phyloP scores from a whole-genome alignment of 2,797 vertebrate genomes.

The Anisognathus igniventris region DNA sequence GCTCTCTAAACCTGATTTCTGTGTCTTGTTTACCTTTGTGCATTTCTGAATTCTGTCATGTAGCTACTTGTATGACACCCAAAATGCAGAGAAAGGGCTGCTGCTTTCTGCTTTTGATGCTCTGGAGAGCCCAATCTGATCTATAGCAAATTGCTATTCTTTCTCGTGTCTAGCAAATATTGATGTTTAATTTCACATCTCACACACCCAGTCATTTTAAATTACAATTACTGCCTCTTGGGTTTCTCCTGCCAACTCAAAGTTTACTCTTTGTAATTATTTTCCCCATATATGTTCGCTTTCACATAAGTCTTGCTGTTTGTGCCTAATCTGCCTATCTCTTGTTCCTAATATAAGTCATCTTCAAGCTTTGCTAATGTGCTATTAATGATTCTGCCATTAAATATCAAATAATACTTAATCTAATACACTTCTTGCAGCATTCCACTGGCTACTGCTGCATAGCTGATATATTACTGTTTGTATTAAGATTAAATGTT shows the following conservation, averaged over 20 bases:
- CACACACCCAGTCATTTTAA: background rate
- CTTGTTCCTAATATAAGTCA: background rate
- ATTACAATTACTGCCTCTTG: slow-evolving; percentile 34
- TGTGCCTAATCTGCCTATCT: background rate
- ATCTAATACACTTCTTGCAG: background rate
- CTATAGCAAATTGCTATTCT: background rate
- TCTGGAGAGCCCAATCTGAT: background rate
- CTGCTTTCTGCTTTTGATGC: background rate
- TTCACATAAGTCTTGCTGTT: background rate
- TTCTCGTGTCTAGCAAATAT: slow-evolving; percentile 21
- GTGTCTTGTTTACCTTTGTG: background rate
- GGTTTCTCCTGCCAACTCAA: slow-evolving; percentile 8
- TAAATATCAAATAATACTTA: slow-evolving; percentile 39
- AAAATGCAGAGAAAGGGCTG: background rate
- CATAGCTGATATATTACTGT: background rate
- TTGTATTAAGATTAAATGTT: slow-evolving; percentile 24
- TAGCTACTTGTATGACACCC: background rate
- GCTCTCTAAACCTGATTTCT: background rate
- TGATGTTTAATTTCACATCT: slow-evolving; percentile 47
- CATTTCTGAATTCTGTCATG: background rate
- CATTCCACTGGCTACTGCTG: background rate
- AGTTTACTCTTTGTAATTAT: slow-evolving; percentile 49
- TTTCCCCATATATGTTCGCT: background rate
- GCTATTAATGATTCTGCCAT: slow-evolving; percentile 32
- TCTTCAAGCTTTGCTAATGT: slow-evolving; percentile 1